Percentiles rank a stretch among this genome's conserved stretches.
phyloP scores from a whole-genome alignment of 2,888 invertebrate species.

The Horisme vitalbata region DNA sequence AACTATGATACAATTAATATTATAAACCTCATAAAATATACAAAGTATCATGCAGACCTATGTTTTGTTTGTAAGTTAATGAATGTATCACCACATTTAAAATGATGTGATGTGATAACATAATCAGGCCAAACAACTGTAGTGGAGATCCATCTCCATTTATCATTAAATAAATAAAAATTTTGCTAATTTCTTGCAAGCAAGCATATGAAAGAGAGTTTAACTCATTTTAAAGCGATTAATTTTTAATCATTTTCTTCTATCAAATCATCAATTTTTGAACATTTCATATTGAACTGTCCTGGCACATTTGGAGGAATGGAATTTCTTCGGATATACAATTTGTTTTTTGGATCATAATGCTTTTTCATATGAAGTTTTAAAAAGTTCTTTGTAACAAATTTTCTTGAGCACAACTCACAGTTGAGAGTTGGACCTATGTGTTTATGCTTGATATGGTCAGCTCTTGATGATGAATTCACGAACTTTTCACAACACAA shows the following conservation, averaged over 20 bases:
- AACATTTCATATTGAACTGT: constrained; percentile 53
- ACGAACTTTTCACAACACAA: constrained; percentile 67
- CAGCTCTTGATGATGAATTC: constrained; percentile 71
- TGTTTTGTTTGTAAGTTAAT: no score
- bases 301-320: constrained; percentile 57
- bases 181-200: no score
- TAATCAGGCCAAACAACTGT: no score
- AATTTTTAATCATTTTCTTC: constrained; percentile 3
- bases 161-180: no score
- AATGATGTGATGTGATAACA: no score
- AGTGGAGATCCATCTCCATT: no score
- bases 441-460: constrained; percentile 72
- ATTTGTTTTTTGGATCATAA: constrained; percentile 64
- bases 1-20: no score
- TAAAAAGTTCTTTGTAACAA: constrained; percentile 68
- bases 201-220: no score
- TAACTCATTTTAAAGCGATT: no score
- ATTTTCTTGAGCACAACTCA: constrained; percentile 65
- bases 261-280: neutral
- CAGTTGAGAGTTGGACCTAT: constrained; percentile 66
- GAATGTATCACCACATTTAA: no score
- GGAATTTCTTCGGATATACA: constrained; percentile 55
- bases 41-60: no score
- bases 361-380: constrained; percentile 66
- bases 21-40: no score